These are phyloP conservation scores for Chloroceryle aenea DNA, from an alignment of 2,113 vertebrate genomes.

Conservation along the genomic window DNA sequence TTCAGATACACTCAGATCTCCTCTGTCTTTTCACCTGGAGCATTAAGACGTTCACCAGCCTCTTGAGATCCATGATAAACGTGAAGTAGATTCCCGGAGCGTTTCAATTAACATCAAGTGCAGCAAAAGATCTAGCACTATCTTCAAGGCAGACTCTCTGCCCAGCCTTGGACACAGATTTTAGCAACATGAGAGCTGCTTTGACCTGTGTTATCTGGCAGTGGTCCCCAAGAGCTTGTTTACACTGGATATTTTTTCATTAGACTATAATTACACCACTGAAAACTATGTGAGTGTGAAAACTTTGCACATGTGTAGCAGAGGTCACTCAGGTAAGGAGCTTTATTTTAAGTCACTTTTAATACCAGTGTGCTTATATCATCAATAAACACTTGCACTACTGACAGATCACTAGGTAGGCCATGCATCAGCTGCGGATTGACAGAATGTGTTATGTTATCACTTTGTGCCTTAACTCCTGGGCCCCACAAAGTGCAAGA, in stretches of 20 bases:
- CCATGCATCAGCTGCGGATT: rapidly evolving
- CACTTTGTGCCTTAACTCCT: not conserved
- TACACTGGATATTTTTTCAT: conserved; percentile 1
- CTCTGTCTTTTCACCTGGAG: not conserved
- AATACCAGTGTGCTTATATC: not conserved
- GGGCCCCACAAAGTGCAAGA: not conserved
- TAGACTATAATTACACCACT: not conserved
- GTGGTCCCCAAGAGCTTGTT: conserved; percentile 13
- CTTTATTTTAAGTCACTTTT: not conserved
- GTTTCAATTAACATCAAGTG: not conserved
- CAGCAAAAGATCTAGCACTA: not conserved
- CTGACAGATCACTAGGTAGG: not conserved
- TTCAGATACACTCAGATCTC: not conserved
- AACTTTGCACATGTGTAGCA: not conserved
- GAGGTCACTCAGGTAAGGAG: not conserved
- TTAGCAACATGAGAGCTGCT: conserved; percentile 24
- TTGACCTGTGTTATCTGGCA: conserved; percentile 16
- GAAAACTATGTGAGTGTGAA: not conserved
- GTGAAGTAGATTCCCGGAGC: not conserved
- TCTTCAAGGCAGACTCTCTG: not conserved
- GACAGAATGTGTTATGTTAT: not conserved
- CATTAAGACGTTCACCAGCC: not conserved
- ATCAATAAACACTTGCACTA: not conserved
- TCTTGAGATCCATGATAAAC: not conserved
- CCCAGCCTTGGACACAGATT: not conserved